Base-by-base conservation (phyloP, 2,888 invertebrate species). In the Leuctra nigra region DNA sequence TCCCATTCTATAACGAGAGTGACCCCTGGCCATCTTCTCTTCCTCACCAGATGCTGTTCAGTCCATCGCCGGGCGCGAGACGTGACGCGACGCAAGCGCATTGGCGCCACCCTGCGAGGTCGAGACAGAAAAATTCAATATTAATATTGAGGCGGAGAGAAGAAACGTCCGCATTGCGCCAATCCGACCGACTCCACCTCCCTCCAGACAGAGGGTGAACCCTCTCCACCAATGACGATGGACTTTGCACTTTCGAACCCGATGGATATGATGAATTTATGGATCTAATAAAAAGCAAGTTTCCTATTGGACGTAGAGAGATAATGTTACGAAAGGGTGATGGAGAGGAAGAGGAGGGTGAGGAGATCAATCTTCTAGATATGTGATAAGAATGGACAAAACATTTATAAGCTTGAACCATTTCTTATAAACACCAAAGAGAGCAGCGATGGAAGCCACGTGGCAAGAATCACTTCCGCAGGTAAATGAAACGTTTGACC, bases 51-150 rank as follows among this genome's bases (percentile, higher is more conserved):
- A n/a, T 25, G 47, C 24, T 54, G 54, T 38, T 52, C 29, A 16
- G n/a, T 24, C 48, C 25, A 18, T 36, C 57, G 13, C 18, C 36
- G 48, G 25, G 53, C 46, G 53, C n/a, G 16, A 53, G 56, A 53
- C n/a, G 29, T 18, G 36, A 33, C 55, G 24, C 41, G 16, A 25
- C 29, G 54, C 48, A 38, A 54, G 24, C 41, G 56, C 56, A 23
- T 53, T 47, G 53, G 55, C 74, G 75, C 75, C 72, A 71, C 73
- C 76, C 72, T 74, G 73, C 70, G 70, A 71, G 73, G 70, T 76
- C 77, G 76, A 73, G 77, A 76, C 77, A 78, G 77, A 82, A 83
- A 84, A 84, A 84, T 84, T 82, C 82, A 83, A 84, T 84, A 85
- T 84, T 84, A 84, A 85, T 84, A 84, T 83, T 80, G 77, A 79